Conservation (phyloP, 1,140 invertebrate genomes). For the Diachasma alloeum region DNA sequence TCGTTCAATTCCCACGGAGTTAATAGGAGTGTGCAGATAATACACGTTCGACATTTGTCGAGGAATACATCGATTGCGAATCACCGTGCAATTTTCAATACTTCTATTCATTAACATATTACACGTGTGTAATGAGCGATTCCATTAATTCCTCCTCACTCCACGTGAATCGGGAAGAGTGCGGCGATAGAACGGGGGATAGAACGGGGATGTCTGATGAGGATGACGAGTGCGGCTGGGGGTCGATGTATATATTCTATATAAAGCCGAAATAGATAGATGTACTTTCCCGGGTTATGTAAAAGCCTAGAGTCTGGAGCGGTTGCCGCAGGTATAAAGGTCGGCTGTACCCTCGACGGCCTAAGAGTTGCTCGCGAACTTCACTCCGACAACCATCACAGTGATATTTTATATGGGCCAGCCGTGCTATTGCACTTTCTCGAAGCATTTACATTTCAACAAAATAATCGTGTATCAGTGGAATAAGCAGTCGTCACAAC, state of each 20-base stretch:
- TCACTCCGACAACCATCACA: constrained; percentile 55
- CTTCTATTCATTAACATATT: neutral
- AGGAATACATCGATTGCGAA: neutral
- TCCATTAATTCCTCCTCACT: too few species aligned
- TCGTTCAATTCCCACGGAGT: neutral
- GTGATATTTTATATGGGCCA: constrained; percentile 47
- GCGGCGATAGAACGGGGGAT: too few species aligned
- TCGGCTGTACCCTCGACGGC: constrained; percentile 55
- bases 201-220: neutral
- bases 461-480: neutral
- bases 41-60: constrained; percentile 2
- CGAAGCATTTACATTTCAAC: neutral
- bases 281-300: constrained; percentile 25
- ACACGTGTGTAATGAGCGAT: too few species aligned
- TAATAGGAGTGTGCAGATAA: constrained; percentile 3
- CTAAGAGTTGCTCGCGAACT: constrained; percentile 60
- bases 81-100: neutral
- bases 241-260: neutral
- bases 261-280: neutral
- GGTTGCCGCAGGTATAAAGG: constrained; percentile 58
- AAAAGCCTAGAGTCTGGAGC: constrained; percentile 35
- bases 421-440: constrained; percentile 26
- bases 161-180: too few species aligned
- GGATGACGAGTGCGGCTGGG: neutral
- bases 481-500: neutral